Base-by-base conservation (phyloP, 2,797 vertebrate genomes). In the Pangasius krempfi region DNA sequence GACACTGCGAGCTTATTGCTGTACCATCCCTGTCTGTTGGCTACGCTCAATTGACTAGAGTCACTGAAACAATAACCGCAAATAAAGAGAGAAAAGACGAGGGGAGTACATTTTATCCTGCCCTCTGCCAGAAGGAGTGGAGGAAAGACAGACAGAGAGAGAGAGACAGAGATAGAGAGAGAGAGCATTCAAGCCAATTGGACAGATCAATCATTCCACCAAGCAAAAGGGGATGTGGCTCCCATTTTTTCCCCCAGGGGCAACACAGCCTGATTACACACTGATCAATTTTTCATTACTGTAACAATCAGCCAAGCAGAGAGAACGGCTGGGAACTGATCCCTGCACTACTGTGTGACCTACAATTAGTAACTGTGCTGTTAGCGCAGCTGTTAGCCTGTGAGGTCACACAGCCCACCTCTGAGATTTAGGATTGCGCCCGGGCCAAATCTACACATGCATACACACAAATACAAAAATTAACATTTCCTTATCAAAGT, bases 231-330 rank as follows among this genome's bases (percentile, higher is more conserved):
- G 54, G 86, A 87, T 58, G 66, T 18, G 62, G 84, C 60, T 47
- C 62, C 60, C 3, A 1, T 73, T 73, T 56, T 60, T 84, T 62
- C 80, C 84, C 87, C 56, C 80, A 58, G 90, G 89, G 88, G 85
- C 82, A 33, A 84, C 68, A 44, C 47, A 52, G 90, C 85, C 89
- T 92, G 91, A 92, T 92, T 94, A 89, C 84, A 95, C 92, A 92
- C 89, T 85, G 90, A 94, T 94, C 91, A 92, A 92, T 92, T 91
- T 92, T 91, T 92, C 91, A 93, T 91, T 89, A 91, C 85, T 58
- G 88, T 82, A 89, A 90, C 89, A 83, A 93, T 88, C 91, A 79
- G 56, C 78, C 73, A 86, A 73, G 78, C 56, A 25, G 68, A 25
- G 47, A 70, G 81, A 88, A 76, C 72, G 44, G 70, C 70, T 70